These are phyloP conservation scores for Odontocerum albicorne DNA, from an alignment of 2,888 invertebrate genomes.

Conservation along the genomic window DNA sequence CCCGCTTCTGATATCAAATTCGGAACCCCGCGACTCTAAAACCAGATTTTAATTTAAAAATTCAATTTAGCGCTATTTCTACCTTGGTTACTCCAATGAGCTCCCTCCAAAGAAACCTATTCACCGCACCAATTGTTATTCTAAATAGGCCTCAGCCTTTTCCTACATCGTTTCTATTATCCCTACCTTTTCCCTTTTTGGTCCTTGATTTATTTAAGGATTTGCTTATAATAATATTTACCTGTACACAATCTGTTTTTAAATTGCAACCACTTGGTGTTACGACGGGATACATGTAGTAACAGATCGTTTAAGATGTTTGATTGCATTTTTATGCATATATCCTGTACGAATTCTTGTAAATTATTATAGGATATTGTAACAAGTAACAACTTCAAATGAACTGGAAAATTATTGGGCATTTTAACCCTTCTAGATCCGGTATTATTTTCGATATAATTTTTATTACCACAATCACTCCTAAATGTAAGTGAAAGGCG, in stretches of 20 bases:
- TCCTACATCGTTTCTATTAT: constrained; percentile 17
- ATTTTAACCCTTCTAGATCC: too few species aligned
- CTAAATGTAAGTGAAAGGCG: too few species aligned
- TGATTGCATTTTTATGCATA: constrained; percentile 1
- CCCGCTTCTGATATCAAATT: not conserved
- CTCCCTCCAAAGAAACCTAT: constrained; percentile 6
- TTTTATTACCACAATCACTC: too few species aligned
- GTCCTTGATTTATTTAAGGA: constrained; percentile 23
- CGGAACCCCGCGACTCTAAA: constrained; percentile 22
- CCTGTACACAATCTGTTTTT: constrained; percentile 22
- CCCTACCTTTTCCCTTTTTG: constrained; percentile 13
- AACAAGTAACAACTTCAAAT: too few species aligned
- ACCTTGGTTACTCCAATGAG: not conserved
- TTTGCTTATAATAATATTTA: constrained; percentile 24
- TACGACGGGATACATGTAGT: constrained; percentile 3
- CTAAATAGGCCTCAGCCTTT: constrained; percentile 34
- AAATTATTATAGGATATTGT: too few species aligned
- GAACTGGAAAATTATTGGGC: too few species aligned
- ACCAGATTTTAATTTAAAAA: constrained; percentile 37
- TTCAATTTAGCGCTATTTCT: constrained; percentile 33
- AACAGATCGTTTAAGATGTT: not conserved
- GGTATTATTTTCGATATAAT: too few species aligned
- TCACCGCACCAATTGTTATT: constrained; percentile 33
- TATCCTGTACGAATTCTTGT: too few species aligned
- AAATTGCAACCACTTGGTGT: constrained; percentile 7